Percentiles rank a stretch among this genome's conserved stretches.
Evolutionary conservation across 2,888 invertebrate species (phyloP).

Genomic region (Synergus laeviventris): DNA sequence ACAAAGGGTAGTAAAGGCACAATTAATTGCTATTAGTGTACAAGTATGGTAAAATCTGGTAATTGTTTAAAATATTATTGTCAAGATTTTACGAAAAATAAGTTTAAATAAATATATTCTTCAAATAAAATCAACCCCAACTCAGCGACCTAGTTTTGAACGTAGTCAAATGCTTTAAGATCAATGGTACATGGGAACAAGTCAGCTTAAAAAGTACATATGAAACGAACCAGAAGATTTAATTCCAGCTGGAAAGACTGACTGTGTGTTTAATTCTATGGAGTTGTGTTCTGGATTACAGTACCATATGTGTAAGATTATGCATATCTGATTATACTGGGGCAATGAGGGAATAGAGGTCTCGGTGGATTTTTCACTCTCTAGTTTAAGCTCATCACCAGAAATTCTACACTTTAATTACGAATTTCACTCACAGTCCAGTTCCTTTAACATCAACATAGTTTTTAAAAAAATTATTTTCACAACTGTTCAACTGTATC

Average conservation of each 20-base stretch:
- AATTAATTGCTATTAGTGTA: neutral
- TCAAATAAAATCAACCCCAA: neutral
- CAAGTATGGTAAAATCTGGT: neutral
- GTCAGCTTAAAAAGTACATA: conserved; percentile 33
- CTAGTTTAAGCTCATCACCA: conserved; percentile 26
- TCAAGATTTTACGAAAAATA: neutral
- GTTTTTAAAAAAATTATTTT: neutral
- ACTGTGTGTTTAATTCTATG: neutral
- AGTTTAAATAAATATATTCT: neutral
- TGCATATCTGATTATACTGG: conserved; percentile 26
- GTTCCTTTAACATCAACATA: neutral
- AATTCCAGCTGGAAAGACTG: conserved; percentile 20
- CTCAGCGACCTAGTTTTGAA: conserved; percentile 8
- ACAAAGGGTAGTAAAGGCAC: conserved; percentile 14
- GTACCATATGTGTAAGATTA: conserved; percentile 34
- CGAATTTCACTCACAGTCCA: neutral
- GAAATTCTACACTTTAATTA: conserved; percentile 30
- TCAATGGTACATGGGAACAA: conserved; percentile 29
- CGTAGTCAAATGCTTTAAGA: conserved; percentile 16
- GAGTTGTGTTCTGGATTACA: conserved; percentile 12
- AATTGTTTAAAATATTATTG: neutral
- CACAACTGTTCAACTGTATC: neutral
- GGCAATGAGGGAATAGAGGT: conserved; percentile 19
- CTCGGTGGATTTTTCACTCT: conserved; percentile 22
- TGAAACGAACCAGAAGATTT: conserved; percentile 23